Conservation (phyloP, 1,140 invertebrate species). For the Phenacoccus solenopsis region DNA sequence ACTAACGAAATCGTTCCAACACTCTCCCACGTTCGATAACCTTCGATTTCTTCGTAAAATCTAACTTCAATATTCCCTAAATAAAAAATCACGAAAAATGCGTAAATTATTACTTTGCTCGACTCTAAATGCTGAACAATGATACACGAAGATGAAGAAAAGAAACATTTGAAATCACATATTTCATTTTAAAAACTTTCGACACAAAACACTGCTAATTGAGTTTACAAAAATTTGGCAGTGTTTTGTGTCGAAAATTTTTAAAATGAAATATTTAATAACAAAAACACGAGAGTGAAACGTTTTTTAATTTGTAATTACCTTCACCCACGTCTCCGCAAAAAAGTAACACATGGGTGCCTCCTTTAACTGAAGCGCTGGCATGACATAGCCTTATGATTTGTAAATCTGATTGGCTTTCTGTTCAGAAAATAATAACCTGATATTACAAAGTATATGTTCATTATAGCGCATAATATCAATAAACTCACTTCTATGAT, state of each 20-base stretch:
- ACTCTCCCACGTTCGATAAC: constrained; percentile 67
- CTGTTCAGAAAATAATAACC: constrained; percentile 34
- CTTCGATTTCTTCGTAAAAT: constrained; percentile 73
- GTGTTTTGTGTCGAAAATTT: no score
- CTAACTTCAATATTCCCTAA: constrained; percentile 79
- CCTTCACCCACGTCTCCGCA: constrained; percentile 78
- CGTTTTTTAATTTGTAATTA: no score
- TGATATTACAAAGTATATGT: neutral
- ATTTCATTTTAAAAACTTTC: no score
- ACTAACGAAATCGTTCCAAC: constrained; percentile 78
- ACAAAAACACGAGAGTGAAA: no score
- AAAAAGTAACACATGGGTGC: constrained; percentile 74
- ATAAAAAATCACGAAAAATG: no score
- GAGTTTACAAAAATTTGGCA: no score
- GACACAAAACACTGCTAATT: no score
- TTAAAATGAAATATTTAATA: no score
- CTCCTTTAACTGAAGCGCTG: constrained; percentile 67
- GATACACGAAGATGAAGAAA: no score
- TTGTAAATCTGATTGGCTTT: constrained; percentile 81
- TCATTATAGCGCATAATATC: neutral
- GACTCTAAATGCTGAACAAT: no score
- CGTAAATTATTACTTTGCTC: no score
- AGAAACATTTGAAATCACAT: no score
- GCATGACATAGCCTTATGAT: constrained; percentile 78
- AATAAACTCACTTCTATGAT: constrained; percentile 71